Percentiles rank a stretch among this genome's conserved stretches.
phyloP scores from a whole-genome alignment of 2,888 invertebrate species.

The Aphodius sticticus region DNA sequence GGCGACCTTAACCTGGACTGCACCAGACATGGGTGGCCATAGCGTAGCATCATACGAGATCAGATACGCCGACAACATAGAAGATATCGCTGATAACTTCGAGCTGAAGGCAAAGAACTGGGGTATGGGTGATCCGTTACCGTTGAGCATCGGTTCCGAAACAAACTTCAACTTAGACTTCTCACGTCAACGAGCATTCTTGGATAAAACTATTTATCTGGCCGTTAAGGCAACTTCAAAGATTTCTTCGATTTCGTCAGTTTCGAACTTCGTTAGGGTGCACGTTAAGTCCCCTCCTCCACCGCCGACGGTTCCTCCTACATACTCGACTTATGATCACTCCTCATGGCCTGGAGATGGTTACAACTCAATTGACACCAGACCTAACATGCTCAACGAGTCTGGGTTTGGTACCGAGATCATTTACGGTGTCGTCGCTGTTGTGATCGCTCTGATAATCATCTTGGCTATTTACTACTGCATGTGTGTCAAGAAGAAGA shows the following conservation, averaged over 20 bases:
- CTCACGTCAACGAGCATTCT: slow-evolving; percentile 58
- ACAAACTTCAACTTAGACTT: slow-evolving; percentile 63
- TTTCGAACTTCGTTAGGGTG: slow-evolving; percentile 65
- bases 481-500: slow-evolving; percentile 61
- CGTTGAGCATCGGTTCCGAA: slow-evolving; percentile 63
- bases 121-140: slow-evolving; percentile 60
- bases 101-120: slow-evolving; percentile 59
- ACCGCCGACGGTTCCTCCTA: slow-evolving; percentile 61
- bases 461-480: slow-evolving; percentile 61
- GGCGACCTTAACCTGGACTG: slow-evolving; percentile 67
- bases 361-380: slow-evolving; percentile 51
- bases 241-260: slow-evolving; percentile 53
- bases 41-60: slow-evolving; percentile 64
- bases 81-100: slow-evolving; percentile 61
- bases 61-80: slow-evolving; percentile 58
- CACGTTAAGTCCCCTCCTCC: slow-evolving; percentile 63
- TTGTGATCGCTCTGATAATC: slow-evolving; percentile 59
- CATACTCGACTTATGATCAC: slow-evolving; percentile 54
- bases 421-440: slow-evolving; percentile 62
- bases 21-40: slow-evolving; percentile 66
- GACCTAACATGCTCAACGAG: slow-evolving; percentile 57
- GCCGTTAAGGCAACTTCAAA: slow-evolving; percentile 63
- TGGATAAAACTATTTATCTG: slow-evolving; percentile 64
- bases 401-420: slow-evolving; percentile 60
- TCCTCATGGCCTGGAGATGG: slow-evolving; percentile 56